Evolutionary conservation across 2,113 vertebrate genomes (phyloP).

Genomic region (Heliornis fulica): DNA sequence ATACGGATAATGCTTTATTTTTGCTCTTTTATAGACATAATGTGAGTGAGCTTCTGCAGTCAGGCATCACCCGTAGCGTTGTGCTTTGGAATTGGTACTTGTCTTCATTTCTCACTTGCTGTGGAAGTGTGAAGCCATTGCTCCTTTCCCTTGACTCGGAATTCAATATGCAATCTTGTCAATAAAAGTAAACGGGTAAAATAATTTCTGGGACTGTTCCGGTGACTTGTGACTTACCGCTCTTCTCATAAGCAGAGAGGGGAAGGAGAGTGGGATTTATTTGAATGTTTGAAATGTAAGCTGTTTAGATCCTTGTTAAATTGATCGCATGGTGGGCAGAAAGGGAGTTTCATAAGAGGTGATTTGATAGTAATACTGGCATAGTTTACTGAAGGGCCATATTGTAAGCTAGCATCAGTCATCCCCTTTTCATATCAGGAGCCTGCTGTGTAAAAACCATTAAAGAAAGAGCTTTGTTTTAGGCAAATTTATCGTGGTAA

Average conservation of each 20-base stretch:
- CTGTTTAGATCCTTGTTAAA: slow-evolving; percentile 39
- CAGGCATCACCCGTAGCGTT: neutral
- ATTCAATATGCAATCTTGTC: slow-evolving; percentile 13
- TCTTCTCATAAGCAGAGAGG: neutral
- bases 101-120: neutral
- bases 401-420: slow-evolving; percentile 35
- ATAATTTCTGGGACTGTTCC: slow-evolving; percentile 1
- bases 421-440: slow-evolving; percentile 6
- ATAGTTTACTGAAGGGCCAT: neutral
- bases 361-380: slow-evolving; percentile 1
- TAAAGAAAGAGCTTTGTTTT: slow-evolving; percentile 37
- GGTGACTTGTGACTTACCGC: neutral
- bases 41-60: neutral
- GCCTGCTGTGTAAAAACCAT: slow-evolving; percentile 30
- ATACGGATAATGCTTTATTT: neutral
- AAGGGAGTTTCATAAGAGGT: neutral
- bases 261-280: slow-evolving; percentile 2
- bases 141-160: neutral
- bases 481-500: neutral
- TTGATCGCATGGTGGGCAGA: neutral
- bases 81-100: neutral
- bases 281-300: slow-evolving; percentile 15
- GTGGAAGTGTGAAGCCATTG: neutral
- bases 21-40: neutral
- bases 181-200: slow-evolving; percentile 23